A percentile compares a stretch with the other conserved stretches of the same genome.
These are phyloP conservation scores for Epinotia bilunana DNA, from an alignment of 2,888 invertebrate species.

Conservation along the genomic window DNA sequence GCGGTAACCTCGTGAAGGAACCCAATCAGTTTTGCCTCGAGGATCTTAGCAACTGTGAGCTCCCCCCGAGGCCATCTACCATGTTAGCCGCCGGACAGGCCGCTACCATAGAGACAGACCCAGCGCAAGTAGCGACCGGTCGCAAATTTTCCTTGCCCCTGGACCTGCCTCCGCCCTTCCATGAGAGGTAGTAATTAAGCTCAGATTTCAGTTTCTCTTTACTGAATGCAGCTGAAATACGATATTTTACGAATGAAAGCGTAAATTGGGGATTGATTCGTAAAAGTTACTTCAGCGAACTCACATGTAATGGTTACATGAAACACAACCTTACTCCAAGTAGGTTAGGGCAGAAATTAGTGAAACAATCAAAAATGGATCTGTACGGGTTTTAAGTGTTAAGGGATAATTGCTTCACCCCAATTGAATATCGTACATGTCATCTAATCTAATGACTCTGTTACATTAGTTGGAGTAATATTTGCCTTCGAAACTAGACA, in stretches of 20 bases:
- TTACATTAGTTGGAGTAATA: background rate
- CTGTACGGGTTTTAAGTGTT: background rate
- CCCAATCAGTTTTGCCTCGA: too few relatives aligned
- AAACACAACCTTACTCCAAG: background rate
- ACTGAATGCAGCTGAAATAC: constrained; percentile 4
- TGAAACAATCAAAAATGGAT: background rate
- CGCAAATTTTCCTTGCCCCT: too few relatives aligned
- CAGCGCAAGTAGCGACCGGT: too few relatives aligned
- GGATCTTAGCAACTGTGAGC: too few relatives aligned
- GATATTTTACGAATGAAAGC: constrained; percentile 4
- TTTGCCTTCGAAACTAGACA: background rate
- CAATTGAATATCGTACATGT: background rate
- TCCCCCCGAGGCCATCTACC: too few relatives aligned
- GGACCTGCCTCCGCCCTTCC: too few relatives aligned
- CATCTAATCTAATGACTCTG: background rate
- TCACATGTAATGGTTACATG: background rate
- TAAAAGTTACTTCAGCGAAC: background rate
- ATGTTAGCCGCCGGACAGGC: too few relatives aligned
- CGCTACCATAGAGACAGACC: too few relatives aligned
- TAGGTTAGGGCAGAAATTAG: background rate
- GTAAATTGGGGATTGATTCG: constrained; percentile 1
- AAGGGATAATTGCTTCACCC: background rate
- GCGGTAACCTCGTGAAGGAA: too few relatives aligned
- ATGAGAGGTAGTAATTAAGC: background rate
- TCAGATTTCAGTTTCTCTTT: background rate